These are phyloP conservation scores for Thera britannica DNA, from an alignment of 2,888 invertebrate species.

Conservation along the genomic window DNA sequence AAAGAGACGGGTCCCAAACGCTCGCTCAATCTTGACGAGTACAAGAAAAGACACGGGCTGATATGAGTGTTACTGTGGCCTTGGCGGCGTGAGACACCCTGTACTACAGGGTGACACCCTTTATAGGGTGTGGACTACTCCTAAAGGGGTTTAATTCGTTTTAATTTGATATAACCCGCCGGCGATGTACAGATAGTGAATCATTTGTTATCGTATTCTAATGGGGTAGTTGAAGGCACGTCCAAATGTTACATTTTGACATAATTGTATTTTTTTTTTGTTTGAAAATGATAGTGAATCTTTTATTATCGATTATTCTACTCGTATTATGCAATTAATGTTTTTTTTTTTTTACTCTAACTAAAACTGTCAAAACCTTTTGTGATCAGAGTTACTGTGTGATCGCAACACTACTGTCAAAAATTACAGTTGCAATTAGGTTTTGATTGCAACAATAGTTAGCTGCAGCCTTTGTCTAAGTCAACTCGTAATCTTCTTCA, in stretches of 20 bases:
- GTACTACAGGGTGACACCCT: not conserved
- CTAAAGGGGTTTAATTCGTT: not conserved
- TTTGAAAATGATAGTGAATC: no score
- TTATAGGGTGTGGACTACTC: not conserved
- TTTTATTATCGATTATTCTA: no score
- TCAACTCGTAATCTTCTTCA: no score
- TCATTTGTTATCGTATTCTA: not conserved
- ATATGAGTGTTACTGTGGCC: constrained; percentile 82
- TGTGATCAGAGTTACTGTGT: no score
- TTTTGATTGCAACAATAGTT: no score
- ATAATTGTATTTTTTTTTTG: no score
- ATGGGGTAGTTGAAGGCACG: not conserved
- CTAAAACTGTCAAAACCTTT: no score
- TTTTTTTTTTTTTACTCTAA: no score
- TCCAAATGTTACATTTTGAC: not conserved
- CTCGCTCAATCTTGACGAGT: constrained; percentile 95
- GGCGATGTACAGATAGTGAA: not conserved
- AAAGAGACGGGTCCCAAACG: constrained; percentile 93
- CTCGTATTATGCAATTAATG: no score
- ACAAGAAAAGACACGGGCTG: constrained; percentile 96
- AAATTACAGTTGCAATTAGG: no score
- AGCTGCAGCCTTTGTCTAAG: no score
- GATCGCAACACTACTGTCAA: no score
- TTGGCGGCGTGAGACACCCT: constrained; percentile 5
- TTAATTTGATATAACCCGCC: not conserved